Evolutionary conservation across 2,113 vertebrate genomes (phyloP).

Genomic region (Centrocercus urophasianus): DNA sequence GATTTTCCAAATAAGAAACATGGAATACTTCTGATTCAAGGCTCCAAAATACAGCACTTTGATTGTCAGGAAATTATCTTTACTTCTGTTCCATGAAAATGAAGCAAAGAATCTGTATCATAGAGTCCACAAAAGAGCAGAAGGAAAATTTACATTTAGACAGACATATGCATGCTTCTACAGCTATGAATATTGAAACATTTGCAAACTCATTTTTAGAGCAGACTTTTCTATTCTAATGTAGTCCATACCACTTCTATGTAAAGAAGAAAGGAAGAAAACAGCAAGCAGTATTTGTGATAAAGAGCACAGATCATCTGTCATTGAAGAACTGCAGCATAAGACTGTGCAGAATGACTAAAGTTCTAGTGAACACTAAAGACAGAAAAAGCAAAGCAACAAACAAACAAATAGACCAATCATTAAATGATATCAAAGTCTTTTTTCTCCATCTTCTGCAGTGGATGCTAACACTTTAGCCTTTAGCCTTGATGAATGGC

Average conservation of each 20-base stretch:
- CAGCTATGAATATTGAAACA: not conserved
- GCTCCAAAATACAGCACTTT: not conserved
- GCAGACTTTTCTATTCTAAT: not conserved
- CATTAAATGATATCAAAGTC: not conserved
- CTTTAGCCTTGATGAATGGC: not conserved
- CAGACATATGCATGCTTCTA: not conserved
- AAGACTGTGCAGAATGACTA: not conserved
- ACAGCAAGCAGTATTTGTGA: not conserved
- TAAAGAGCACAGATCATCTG: not conserved
- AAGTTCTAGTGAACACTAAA: not conserved
- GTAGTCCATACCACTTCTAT: not conserved
- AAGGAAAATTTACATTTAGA: not conserved
- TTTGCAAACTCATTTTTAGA: not conserved
- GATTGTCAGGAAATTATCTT: not conserved
- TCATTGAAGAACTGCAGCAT: not conserved
- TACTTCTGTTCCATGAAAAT: not conserved
- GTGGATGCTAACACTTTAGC: not conserved
- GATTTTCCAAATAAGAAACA: not conserved
- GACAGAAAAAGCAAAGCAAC: not conserved
- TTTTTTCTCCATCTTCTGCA: not conserved
- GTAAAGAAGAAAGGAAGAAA: not conserved
- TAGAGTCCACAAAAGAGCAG: not conserved
- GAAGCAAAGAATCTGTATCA: not conserved
- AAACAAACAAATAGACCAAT: fast-evolving
- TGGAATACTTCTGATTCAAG: not conserved